Conservation (phyloP, 2,113 vertebrate genomes). For the Lepus americanus region DNA sequence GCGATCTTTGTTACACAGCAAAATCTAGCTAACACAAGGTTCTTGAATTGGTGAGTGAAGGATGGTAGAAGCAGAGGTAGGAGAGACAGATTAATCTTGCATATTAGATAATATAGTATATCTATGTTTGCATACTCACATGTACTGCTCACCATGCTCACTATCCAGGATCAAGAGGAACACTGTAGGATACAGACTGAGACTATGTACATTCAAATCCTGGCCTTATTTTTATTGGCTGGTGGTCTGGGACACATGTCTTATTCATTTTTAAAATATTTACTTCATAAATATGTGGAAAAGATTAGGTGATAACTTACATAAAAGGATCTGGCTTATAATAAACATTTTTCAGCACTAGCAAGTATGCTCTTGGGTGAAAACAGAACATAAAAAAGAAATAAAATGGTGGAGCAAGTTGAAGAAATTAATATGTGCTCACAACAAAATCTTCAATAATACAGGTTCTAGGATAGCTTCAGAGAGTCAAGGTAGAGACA, state of each 20-base stretch:
- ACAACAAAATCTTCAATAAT: not conserved
- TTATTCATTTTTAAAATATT: conserved; percentile 23
- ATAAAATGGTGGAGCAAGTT: not conserved
- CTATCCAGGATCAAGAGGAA: not conserved
- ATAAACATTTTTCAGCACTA: not conserved
- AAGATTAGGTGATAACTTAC: not conserved
- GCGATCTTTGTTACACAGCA: not conserved
- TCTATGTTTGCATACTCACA: not conserved
- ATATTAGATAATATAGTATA: not conserved
- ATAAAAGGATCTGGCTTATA: not conserved
- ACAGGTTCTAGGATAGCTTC: not conserved
- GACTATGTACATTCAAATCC: not conserved
- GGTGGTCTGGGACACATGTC: not conserved
- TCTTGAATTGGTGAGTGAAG: not conserved
- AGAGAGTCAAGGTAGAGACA: not conserved
- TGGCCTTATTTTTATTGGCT: not conserved
- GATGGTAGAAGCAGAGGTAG: not conserved
- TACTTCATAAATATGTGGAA: not conserved
- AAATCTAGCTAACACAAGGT: not conserved
- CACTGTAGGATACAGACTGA: not conserved
- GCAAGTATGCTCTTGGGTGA: not conserved
- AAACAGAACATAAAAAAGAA: not conserved
- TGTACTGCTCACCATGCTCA: not conserved
- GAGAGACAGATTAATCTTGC: not conserved
- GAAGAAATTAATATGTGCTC: not conserved